Evolutionary conservation across 2,888 invertebrate species (phyloP).

Genomic region (Hirtodrosophila cameraria): DNA sequence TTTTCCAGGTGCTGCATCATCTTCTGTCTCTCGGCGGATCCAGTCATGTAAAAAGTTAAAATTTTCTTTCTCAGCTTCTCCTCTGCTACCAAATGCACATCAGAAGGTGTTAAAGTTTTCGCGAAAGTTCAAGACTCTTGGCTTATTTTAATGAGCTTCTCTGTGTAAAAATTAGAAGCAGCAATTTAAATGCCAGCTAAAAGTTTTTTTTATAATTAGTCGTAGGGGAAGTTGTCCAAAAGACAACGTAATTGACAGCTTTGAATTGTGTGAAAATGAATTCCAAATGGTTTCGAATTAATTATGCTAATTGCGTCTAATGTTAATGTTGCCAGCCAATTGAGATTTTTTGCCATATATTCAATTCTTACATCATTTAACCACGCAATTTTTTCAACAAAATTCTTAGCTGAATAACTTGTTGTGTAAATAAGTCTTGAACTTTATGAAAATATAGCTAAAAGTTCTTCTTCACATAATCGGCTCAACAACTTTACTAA

Average conservation of each 20-base stretch:
- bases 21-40: conserved; percentile 5
- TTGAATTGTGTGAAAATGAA: background rate
- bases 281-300: background rate
- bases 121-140: conserved; percentile 40
- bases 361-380: background rate
- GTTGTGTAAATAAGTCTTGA: too few species aligned
- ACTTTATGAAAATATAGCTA: too few species aligned
- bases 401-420: too few species aligned
- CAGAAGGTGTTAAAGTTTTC: conserved; percentile 63
- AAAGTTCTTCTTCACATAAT: too few species aligned
- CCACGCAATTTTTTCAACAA: too few species aligned
- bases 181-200: conserved; percentile 41
- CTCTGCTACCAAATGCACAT: conserved; percentile 32
- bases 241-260: conserved; percentile 1
- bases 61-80: conserved; percentile 13
- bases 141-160: conserved; percentile 70
- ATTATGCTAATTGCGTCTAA: background rate
- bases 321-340: background rate
- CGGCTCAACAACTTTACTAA: background rate
- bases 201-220: conserved; percentile 55
- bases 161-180: conserved; percentile 39
- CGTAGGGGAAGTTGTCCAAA: conserved; percentile 6
- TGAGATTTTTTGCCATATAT: background rate
- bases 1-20: conserved; percentile 48
- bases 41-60: conserved; percentile 58